Evolutionary conservation across 2,113 vertebrate genomes (phyloP).

Genomic region (Caloenas nicobarica): DNA sequence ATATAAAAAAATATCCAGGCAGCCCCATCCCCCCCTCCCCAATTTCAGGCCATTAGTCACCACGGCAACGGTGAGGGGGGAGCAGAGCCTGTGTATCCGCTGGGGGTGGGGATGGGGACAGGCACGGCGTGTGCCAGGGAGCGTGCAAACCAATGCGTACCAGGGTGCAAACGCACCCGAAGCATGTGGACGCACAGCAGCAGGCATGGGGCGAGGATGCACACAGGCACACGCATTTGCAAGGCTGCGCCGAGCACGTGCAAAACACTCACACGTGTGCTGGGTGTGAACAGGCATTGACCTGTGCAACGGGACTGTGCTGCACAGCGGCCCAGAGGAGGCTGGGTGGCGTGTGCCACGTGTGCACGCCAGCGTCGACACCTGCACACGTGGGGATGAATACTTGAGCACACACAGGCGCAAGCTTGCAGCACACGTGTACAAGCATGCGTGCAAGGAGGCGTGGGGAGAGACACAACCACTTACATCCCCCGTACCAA

Average conservation of each 20-base stretch:
- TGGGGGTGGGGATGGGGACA: neutral
- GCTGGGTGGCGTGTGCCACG: fast-evolving
- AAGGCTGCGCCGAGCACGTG: fast-evolving
- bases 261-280: fast-evolving
- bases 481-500: neutral
- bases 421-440: neutral
- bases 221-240: fast-evolving
- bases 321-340: neutral
- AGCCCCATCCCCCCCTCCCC: slow-evolving; percentile 38
- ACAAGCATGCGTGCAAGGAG: neutral
- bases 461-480: neutral
- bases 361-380: fast-evolving
- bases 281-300: fast-evolving
- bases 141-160: neutral
- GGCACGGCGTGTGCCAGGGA: fast-evolving
- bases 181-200: neutral
- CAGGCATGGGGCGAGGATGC: neutral
- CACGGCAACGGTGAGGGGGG: slow-evolving; percentile 5
- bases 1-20: neutral
- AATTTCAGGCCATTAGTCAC: slow-evolving; percentile 62
- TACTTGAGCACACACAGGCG: fast-evolving
- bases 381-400: fast-evolving
- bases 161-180: neutral
- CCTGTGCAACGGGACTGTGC: fast-evolving
- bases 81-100: neutral